These are phyloP conservation scores for Drosophila cognata DNA, from an alignment of 2,888 invertebrate species.

Conservation along the genomic window DNA sequence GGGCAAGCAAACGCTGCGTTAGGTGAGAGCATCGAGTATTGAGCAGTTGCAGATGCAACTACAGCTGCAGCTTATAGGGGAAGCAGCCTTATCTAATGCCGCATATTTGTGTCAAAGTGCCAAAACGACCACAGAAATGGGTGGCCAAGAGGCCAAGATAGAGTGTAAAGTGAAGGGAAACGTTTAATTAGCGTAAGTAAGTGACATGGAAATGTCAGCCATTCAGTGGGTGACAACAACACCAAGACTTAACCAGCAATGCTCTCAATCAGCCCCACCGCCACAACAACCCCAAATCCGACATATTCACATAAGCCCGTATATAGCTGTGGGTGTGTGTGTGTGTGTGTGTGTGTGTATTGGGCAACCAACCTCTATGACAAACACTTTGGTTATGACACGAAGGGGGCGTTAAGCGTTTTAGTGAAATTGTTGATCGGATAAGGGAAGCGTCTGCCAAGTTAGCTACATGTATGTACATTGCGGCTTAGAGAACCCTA, in stretches of 20 bases:
- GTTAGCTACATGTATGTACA: background rate
- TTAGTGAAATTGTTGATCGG: conserved; percentile 14
- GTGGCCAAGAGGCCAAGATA: background rate
- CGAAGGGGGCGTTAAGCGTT: conserved; percentile 37
- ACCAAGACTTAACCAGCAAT: conserved; percentile 9
- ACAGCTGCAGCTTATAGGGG: conserved; percentile 15
- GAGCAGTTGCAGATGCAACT: conserved; percentile 17
- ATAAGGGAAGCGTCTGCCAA: conserved; percentile 1
- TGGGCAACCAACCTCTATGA: conserved; percentile 58
- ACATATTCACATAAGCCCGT: background rate
- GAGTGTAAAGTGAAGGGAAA: conserved; percentile 17
- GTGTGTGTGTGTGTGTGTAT: background rate
- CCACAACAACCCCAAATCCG: background rate
- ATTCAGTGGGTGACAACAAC: conserved; percentile 54
- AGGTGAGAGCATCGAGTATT: conserved; percentile 12
- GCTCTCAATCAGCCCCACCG: conserved; percentile 30
- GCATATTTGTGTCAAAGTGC: conserved; percentile 56
- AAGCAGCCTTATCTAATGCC: conserved; percentile 18
- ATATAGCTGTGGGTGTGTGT: background rate
- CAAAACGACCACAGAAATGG: conserved; percentile 39
- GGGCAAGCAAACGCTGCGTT: conserved; percentile 54
- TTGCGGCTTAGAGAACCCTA: background rate
- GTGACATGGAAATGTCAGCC: conserved; percentile 64
- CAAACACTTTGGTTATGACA: conserved; percentile 61
- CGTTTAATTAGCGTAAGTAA: conserved; percentile 79